Evolutionary conservation across 1,140 invertebrate genomes (phyloP).

Genomic region (Trachymyrmex septentrionalis): DNA sequence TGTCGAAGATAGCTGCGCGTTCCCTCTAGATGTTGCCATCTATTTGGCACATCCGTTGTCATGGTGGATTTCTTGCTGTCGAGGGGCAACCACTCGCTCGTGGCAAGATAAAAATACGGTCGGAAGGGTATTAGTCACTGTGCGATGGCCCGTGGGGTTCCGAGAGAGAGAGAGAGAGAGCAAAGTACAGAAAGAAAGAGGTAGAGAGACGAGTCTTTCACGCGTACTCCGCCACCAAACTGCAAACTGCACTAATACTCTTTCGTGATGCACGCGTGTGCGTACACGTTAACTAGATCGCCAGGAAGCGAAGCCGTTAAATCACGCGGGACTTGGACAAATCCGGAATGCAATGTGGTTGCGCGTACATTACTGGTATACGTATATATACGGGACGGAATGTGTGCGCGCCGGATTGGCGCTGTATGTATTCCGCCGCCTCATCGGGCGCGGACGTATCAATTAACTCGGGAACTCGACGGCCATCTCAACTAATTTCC

Average conservation of each 20-base stretch:
- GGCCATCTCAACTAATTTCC: slow-evolving; percentile 82
- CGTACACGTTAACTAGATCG: slow-evolving; percentile 81
- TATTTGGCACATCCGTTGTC: slow-evolving; percentile 81
- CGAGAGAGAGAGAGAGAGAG: slow-evolving; percentile 16
- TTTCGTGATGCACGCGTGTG: background rate
- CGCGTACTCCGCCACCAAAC: slow-evolving; percentile 57
- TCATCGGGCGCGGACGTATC: slow-evolving; percentile 77
- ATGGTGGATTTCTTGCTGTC: slow-evolving; percentile 68
- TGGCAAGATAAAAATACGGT: slow-evolving; percentile 81
- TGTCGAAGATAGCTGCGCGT: slow-evolving; percentile 55
- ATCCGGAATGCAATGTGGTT: slow-evolving; percentile 40
- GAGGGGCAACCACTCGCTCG: slow-evolving; percentile 77
- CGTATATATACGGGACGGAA: background rate
- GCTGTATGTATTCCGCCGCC: slow-evolving; percentile 58
- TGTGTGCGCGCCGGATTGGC: slow-evolving; percentile 32
- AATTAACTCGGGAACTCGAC: slow-evolving; percentile 81
- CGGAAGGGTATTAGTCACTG: slow-evolving; percentile 79
- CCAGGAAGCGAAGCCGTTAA: slow-evolving; percentile 81
- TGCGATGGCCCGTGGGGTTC: slow-evolving; percentile 71
- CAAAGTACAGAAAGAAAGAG: slow-evolving; percentile 25
- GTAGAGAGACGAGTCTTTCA: slow-evolving; percentile 44
- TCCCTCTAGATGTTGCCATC: slow-evolving; percentile 74
- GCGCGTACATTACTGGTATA: slow-evolving; percentile 17
- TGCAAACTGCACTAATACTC: slow-evolving; percentile 51
- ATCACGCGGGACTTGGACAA: slow-evolving; percentile 78